Percentiles rank a stretch among this genome's conserved stretches.
These are phyloP conservation scores for Tylochromis polylepis DNA, from an alignment of 2,113 vertebrate species.

Conservation along the genomic window DNA sequence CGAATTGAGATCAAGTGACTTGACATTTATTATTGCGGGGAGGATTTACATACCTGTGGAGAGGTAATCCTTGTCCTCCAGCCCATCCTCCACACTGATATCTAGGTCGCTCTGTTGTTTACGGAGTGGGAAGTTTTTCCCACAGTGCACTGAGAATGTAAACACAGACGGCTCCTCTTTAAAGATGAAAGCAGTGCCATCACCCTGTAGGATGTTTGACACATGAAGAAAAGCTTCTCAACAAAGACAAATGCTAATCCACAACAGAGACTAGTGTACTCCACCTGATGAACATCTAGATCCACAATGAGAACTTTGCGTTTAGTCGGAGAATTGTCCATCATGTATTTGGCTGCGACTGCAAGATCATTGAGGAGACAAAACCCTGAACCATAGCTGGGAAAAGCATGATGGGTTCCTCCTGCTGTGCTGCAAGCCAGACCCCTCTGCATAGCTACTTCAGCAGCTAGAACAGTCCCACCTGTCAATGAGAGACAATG, in stretches of 20 bases:
- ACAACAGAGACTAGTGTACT: not conserved
- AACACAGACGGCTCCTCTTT: constrained; percentile 61
- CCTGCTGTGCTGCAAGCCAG: constrained; percentile 67
- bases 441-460: constrained; percentile 55
- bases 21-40: not conserved
- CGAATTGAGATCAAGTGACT: fast-evolving
- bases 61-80: constrained; percentile 55
- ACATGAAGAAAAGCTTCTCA: not conserved
- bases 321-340: not conserved
- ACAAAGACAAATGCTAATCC: not conserved
- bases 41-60: constrained; percentile 27
- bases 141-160: constrained; percentile 66
- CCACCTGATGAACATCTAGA: constrained; percentile 68
- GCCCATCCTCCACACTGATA: constrained; percentile 42
- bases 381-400: constrained; percentile 55
- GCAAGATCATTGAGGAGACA: constrained; percentile 68
- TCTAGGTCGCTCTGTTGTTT: constrained; percentile 66
- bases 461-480: constrained; percentile 56
- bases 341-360: constrained; percentile 47
- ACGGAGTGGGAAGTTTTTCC: constrained; percentile 60
- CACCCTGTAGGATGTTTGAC: constrained; percentile 34
- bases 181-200: constrained; percentile 66
- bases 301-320: constrained; percentile 61
- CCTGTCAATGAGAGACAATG: constrained; percentile 9
- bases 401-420: constrained; percentile 66